A percentile compares a stretch with the other conserved stretches of the same genome.
Evolutionary conservation across 2,113 vertebrate genomes (phyloP).

Genomic region (Dicaeum eximium): DNA sequence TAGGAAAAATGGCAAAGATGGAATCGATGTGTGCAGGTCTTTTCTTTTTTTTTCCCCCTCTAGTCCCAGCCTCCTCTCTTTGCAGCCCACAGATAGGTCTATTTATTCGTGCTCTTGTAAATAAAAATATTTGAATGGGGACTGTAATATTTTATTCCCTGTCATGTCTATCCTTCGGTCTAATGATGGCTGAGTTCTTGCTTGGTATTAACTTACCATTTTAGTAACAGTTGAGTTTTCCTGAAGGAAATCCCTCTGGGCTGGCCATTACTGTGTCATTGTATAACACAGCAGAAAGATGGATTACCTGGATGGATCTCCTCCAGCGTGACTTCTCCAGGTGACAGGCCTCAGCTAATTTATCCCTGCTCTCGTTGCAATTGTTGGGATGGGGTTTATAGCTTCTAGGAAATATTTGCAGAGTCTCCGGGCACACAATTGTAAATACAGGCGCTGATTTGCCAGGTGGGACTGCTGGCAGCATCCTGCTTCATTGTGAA

Average conservation of each 20-base stretch:
- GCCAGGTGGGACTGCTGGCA: background rate
- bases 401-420: background rate
- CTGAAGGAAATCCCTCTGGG: slow-evolving; percentile 42
- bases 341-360: slow-evolving; percentile 11
- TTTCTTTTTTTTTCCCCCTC: background rate
- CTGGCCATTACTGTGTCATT: slow-evolving; percentile 23
- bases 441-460: background rate
- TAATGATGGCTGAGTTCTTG: background rate
- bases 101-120: background rate
- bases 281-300: slow-evolving; percentile 24
- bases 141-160: background rate
- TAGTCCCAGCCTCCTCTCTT: background rate
- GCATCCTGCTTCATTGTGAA: background rate
- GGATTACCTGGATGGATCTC: slow-evolving; percentile 40
- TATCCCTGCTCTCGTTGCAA: fast-evolving
- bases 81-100: background rate
- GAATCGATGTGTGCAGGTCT: background rate
- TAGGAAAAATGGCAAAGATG: slow-evolving; percentile 13
- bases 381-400: background rate
- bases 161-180: background rate
- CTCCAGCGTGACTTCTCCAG: slow-evolving; percentile 7
- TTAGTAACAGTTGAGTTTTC: slow-evolving; percentile 47
- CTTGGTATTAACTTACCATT: slow-evolving; percentile 31
- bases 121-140: slow-evolving; percentile 7
- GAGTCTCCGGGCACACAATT: background rate